A percentile compares a stretch with the other conserved stretches of the same genome.
Evolutionary conservation across 2,113 vertebrate genomes (phyloP).

Genomic region (Regulus satrapa): DNA sequence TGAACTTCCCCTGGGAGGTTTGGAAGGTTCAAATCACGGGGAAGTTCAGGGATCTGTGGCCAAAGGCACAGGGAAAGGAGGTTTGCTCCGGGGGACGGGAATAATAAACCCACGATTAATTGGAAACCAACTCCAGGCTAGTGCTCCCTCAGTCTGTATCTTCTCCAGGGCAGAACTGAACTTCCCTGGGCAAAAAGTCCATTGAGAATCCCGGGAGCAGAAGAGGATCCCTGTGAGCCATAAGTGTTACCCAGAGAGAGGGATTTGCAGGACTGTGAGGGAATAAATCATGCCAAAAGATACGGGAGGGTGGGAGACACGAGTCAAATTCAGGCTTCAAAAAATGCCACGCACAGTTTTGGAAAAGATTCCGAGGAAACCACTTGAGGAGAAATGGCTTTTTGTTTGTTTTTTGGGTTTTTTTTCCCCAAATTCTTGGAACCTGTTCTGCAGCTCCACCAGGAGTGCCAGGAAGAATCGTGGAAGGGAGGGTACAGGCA

Average conservation of each 20-base stretch:
- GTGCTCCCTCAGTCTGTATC: background rate
- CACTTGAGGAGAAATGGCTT: background rate
- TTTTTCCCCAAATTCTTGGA: background rate
- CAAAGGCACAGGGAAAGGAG: background rate
- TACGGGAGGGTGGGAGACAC: background rate
- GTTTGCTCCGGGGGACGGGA: background rate
- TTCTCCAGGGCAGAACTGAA: background rate
- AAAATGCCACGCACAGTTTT: background rate
- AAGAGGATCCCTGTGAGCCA: accelerated
- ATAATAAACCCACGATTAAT: background rate
- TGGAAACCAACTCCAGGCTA: background rate
- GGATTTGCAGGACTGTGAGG: background rate
- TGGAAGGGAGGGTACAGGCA: too few species aligned
- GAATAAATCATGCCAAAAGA: background rate
- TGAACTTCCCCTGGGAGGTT: background rate
- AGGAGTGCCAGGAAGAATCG: background rate
- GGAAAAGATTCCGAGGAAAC: background rate
- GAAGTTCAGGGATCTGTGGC: background rate
- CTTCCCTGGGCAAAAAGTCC: background rate
- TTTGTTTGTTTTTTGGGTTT: too few species aligned
- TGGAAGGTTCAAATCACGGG: background rate
- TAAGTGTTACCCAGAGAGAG: accelerated
- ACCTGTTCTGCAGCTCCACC: background rate
- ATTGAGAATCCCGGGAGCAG: accelerated
- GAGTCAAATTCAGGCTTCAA: background rate